phyloP scores from a whole-genome alignment of 2,113 vertebrate genomes.

The Corvus hawaiiensis region DNA sequence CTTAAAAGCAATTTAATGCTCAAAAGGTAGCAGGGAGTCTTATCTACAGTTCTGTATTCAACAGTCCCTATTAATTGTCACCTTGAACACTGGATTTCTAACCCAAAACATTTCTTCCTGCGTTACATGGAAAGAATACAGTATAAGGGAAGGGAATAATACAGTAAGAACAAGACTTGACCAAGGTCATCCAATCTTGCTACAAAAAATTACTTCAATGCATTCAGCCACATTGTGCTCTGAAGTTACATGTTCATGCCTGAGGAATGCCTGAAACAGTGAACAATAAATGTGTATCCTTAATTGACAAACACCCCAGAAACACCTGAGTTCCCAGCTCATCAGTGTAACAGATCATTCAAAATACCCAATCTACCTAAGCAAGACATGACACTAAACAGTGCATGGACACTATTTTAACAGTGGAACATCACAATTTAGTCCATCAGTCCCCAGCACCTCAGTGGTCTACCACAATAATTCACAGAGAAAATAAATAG shows the following conservation, averaged over 20 bases:
- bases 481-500: conserved; percentile 38
- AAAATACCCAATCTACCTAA: background rate
- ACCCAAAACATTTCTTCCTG: conserved; percentile 6
- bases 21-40: background rate
- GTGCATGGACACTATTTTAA: background rate
- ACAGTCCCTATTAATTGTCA: background rate
- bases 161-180: background rate
- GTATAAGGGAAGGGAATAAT: conserved; percentile 12
- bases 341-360: background rate
- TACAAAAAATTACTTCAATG: background rate
- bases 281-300: background rate
- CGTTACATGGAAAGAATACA: background rate
- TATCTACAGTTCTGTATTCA: background rate
- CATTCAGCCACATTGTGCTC: background rate
- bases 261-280: background rate
- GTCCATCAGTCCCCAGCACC: background rate
- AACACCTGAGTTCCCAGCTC: background rate
- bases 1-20: background rate
- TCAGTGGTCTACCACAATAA: background rate
- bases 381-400: background rate
- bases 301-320: background rate
- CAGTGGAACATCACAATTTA: background rate
- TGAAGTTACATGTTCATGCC: background rate
- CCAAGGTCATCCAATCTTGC: conserved; percentile 5
- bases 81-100: conserved; percentile 17